Evolutionary conservation across 2,113 vertebrate species (phyloP), one percentile per base, ranked within the genome.

Genomic region (Anhinga anhinga): DNA sequence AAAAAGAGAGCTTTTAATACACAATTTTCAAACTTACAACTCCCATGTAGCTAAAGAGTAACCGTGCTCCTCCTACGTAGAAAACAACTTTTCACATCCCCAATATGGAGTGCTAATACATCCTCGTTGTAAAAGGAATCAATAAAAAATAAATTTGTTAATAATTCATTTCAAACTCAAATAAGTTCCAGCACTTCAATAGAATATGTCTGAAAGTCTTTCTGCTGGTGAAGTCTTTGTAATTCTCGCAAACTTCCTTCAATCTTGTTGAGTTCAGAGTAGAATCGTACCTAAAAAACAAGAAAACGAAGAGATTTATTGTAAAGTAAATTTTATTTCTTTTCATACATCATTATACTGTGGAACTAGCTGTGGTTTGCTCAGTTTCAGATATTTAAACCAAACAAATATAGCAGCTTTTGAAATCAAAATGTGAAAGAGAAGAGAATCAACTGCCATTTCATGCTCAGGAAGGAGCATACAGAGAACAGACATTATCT

Each of bases 141-240:
- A 70, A 95, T 95, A 95, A 92, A 97, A 96, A 95, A 91, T 82
- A 85, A 49, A 84, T 82, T 97, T 96, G 93, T 97, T 97, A 97
- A 96, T 97, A 96, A 96, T 45, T 82, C 20, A 70, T 53, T 93
- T 87, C 12, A 89, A 45, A 83, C 96, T 98, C 99, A 99, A 98
- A 99, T 98, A 74, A 99, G 98, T 97, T 99, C 98, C 72, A 99
- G 98, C 58, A 99, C 97, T 98, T 99, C 99, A 74, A 99, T 99
- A 14, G 99, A 99, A 97, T 99, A 99, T 61, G 98, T 98, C 78
- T 98, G 98, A 38, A 88, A 53, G 25, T 98, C 98, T 79, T 98
- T 98, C 44, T 98, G 96, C 65, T 86, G 91, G 62, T 98, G 96
- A 69, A 98, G 96, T 89, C 98, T 98, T 62, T 98, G 97, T 34